Evolutionary conservation across 2,888 invertebrate genomes (phyloP).

Genomic region (Pristionchus maxplancki): DNA sequence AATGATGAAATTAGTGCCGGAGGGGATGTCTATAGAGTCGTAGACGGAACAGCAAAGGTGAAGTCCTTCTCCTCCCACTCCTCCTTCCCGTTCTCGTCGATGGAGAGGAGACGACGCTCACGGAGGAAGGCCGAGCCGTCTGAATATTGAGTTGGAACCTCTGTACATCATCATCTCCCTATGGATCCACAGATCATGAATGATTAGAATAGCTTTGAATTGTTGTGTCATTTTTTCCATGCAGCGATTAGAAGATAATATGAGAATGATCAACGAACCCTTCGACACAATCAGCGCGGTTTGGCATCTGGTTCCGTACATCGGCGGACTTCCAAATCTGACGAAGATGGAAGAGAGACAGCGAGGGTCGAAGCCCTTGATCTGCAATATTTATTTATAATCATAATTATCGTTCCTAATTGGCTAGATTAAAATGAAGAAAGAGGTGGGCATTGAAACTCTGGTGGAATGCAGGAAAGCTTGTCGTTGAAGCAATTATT

Average conservation of each 20-base stretch:
- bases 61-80: conserved; percentile 1
- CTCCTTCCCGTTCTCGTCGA: not conserved
- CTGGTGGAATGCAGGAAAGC: too few relatives aligned
- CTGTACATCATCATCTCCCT: too few relatives aligned
- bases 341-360: conserved; percentile 33
- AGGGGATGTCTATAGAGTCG: not conserved
- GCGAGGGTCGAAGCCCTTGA: not conserved
- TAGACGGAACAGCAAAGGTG: not conserved
- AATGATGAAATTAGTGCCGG: too few relatives aligned
- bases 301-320: conserved; percentile 43
- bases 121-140: not conserved
- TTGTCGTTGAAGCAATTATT: too few relatives aligned
- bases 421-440: too few relatives aligned
- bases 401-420: too few relatives aligned
- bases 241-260: too few relatives aligned
- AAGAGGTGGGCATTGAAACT: too few relatives aligned
- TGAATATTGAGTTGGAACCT: not conserved
- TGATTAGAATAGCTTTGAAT: too few relatives aligned
- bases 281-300: not conserved
- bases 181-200: too few relatives aligned
- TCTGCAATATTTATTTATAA: not conserved
- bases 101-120: conserved; percentile 9
- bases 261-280: too few relatives aligned
- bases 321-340: not conserved
- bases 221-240: too few relatives aligned